These are phyloP conservation scores for Sthenelais limicola DNA, from an alignment of 2,888 invertebrate genomes.

Conservation along the genomic window DNA sequence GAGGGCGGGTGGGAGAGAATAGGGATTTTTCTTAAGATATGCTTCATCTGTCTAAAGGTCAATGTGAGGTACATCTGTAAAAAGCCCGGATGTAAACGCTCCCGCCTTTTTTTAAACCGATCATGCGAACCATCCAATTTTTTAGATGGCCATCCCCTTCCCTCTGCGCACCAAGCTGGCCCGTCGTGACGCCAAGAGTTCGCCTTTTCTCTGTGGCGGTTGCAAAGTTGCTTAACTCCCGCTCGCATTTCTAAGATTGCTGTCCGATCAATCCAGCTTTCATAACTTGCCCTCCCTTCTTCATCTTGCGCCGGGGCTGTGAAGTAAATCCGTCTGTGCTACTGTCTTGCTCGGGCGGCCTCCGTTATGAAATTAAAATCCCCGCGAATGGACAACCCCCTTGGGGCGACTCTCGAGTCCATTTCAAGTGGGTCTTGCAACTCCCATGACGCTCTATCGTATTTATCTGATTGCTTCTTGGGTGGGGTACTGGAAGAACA, in stretches of 20 bases:
- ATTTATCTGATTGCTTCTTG: no score
- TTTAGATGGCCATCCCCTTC: slow-evolving; percentile 1
- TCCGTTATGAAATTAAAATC: slow-evolving; percentile 35
- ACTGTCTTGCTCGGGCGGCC: background rate
- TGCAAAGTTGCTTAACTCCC: background rate
- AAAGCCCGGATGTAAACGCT: no score
- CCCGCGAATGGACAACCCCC: slow-evolving; percentile 24
- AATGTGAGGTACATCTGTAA: no score
- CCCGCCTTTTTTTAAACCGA: slow-evolving; percentile 40
- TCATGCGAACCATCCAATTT: slow-evolving; percentile 35
- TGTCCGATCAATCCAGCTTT: slow-evolving; percentile 20
- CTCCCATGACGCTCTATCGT: no score
- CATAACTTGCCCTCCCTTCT: background rate
- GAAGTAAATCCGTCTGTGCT: slow-evolving; percentile 31
- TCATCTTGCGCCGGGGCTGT: background rate
- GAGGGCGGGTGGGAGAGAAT: no score
- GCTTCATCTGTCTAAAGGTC: no score
- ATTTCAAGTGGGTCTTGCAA: no score
- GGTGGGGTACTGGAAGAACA: background rate
- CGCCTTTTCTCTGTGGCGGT: background rate
- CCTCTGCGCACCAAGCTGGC: slow-evolving; percentile 1
- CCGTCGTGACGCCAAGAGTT: background rate
- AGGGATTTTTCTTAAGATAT: no score
- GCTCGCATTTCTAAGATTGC: slow-evolving; percentile 19
- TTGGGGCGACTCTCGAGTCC: no score